Base-by-base conservation (phyloP, 2,797 vertebrate genomes). In the Onychomys leucogaster region DNA sequence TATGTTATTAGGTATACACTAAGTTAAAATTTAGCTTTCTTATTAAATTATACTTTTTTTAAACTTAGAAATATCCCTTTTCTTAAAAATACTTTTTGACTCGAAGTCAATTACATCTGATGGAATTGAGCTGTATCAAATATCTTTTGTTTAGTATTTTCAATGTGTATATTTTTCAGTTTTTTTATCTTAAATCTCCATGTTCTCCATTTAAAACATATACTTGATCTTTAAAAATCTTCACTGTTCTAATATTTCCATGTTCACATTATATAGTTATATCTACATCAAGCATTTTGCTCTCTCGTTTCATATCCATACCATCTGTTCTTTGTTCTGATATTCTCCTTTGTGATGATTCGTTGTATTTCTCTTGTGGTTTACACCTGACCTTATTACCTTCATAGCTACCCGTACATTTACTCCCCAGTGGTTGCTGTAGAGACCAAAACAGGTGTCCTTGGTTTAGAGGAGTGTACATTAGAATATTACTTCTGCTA, bases 131-230 rank as follows among this genome's bases (percentile, higher is more conserved):
- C 16, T 77, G 5, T 49, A 34, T 25, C 37, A 82, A 61, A 34
- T 61, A 5, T 65, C 41, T 65, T 93, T 80, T 67, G 34, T 55
- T 77, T 57, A 19, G 6, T 63, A n/a, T 93, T 75, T 89, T 93
- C 16, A 37, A 27, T 5, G 2, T 55, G 9, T 37, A 46, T 43
- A 12, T 41, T 89, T 63, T 77, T 41, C 43, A 71, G 19, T 88
- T 94, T 88, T 94, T 89, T 90, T 84, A 43, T 55, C 85, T 91
- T 71, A 86, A 71, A 69, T 67, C 49, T 49, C 34, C 89, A 11
- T 77, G 91, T 75, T 84, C 71, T 90, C 85, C 55, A 63, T 49
- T 82, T 94, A 92, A 78, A 63, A 34, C 29, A 46, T 88, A 55
- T 67, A 83, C 2, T 92, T 96, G 2, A 88, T 69, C 57, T 61